Percentiles rank a stretch among this genome's conserved stretches.
phyloP scores from a whole-genome alignment of 1,140 invertebrate genomes.

The Cydia pomonella region DNA sequence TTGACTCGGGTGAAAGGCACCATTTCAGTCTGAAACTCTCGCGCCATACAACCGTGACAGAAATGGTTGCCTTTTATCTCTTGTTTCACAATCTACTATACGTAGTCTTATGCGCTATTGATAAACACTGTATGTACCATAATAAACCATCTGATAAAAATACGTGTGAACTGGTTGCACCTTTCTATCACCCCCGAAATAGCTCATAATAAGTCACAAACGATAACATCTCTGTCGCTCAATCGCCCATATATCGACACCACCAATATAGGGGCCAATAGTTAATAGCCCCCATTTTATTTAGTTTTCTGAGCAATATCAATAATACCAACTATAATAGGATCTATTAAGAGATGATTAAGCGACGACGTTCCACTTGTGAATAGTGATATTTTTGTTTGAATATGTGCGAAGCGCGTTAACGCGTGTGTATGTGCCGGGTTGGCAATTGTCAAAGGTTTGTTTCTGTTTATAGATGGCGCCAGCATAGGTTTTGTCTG shows the following conservation, averaged over 20 bases:
- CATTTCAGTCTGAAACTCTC: too few species aligned
- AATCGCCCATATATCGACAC: constrained; percentile 20
- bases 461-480: too few species aligned
- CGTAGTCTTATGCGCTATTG: too few species aligned
- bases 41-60: too few species aligned
- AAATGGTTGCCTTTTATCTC: too few species aligned
- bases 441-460: too few species aligned
- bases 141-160: not conserved
- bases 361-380: not conserved
- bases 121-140: not conserved
- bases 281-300: not conserved
- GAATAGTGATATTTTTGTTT: too few species aligned
- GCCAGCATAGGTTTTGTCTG: too few species aligned
- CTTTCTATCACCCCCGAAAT: not conserved
- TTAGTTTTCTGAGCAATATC: not conserved
- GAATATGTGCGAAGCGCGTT: too few species aligned
- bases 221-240: constrained; percentile 1
- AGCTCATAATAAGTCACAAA: not conserved
- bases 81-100: too few species aligned
- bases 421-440: too few species aligned
- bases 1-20: too few species aligned
- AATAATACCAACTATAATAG: not conserved
- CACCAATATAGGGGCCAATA: not conserved
- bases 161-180: not conserved
- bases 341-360: not conserved